A percentile compares a stretch with the other conserved stretches of the same genome.
phyloP scores from a whole-genome alignment of 2,888 invertebrate genomes.

The Caenorhabditis sp. region DNA sequence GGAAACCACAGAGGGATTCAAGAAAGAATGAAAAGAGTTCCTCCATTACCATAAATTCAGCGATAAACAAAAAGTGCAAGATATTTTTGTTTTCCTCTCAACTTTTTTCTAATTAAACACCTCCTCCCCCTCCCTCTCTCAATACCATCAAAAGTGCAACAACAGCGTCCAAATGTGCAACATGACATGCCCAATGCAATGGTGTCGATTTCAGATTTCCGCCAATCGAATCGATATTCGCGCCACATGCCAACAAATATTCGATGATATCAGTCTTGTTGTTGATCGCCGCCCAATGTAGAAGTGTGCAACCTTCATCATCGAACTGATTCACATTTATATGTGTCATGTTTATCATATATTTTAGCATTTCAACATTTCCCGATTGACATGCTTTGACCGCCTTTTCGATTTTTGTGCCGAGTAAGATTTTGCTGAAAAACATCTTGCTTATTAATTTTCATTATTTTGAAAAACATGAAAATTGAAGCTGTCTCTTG shows the following conservation, averaged over 20 bases:
- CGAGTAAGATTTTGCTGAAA: not conserved
- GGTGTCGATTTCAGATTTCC: slow-evolving; percentile 94
- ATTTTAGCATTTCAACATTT: slow-evolving; percentile 12
- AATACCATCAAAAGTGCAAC: slow-evolving; percentile 23
- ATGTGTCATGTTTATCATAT: slow-evolving; percentile 11
- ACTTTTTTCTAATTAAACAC: not conserved
- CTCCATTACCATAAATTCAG: not conserved
- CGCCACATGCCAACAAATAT: slow-evolving; percentile 5
- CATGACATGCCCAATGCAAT: slow-evolving; percentile 85
- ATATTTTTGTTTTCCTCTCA: not conserved
- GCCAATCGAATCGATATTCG: slow-evolving; percentile 87
- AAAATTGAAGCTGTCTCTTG: too few relatives aligned
- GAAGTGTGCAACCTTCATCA: slow-evolving; percentile 89
- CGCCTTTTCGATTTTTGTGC: slow-evolving; percentile 12
- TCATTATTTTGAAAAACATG: too few relatives aligned
- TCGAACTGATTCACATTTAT: slow-evolving; percentile 74
- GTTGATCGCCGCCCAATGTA: slow-evolving; percentile 99
- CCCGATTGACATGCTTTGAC: slow-evolving; percentile 21
- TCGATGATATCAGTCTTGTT: slow-evolving; percentile 82
- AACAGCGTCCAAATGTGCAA: slow-evolving; percentile 10
- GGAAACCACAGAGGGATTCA: too few relatives aligned
- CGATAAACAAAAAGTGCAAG: not conserved
- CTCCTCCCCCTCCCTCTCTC: not conserved
- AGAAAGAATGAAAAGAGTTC: not conserved
- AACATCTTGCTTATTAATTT: too few relatives aligned